Evolutionary conservation across 2,888 invertebrate genomes (phyloP).

Genomic region (Pimpla rufipes): DNA sequence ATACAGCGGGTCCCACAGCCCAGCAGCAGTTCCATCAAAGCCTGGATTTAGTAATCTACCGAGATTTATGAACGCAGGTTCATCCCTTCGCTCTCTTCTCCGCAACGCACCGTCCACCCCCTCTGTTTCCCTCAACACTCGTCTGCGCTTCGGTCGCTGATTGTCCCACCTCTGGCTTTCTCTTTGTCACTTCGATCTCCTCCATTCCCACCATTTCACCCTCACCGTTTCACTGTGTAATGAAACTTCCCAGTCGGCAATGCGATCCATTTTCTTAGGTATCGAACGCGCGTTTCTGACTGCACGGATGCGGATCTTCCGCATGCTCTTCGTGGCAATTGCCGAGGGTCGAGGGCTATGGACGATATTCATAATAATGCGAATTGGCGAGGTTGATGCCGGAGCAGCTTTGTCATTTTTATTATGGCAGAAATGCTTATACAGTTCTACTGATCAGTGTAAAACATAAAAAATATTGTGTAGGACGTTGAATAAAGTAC

Average conservation of each 20-base stretch:
- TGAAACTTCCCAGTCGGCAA: slow-evolving; percentile 67
- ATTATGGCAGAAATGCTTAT: no score
- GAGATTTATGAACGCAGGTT: slow-evolving; percentile 85
- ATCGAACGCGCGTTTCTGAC: slow-evolving; percentile 36
- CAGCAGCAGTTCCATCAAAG: slow-evolving; percentile 83
- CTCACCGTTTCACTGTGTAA: slow-evolving; percentile 73
- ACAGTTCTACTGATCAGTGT: no score
- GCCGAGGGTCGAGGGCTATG: neutral
- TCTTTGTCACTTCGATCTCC: slow-evolving; percentile 49
- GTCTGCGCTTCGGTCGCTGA: slow-evolving; percentile 56
- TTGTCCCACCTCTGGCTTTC: slow-evolving; percentile 52
- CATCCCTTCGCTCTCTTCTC: slow-evolving; percentile 78
- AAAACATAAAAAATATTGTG: no score
- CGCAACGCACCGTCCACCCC: slow-evolving; percentile 65
- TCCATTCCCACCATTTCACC: slow-evolving; percentile 24
- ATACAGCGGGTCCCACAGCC: slow-evolving; percentile 56
- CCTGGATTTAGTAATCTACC: slow-evolving; percentile 85
- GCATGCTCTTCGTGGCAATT: neutral
- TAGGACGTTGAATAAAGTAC: no score
- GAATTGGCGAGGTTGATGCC: no score
- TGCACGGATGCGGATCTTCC: slow-evolving; percentile 20
- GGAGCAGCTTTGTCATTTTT: no score
- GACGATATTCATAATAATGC: neutral
- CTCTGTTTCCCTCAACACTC: slow-evolving; percentile 69
- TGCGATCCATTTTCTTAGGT: slow-evolving; percentile 72